These are phyloP conservation scores for Dermolepida albohirtum DNA, from an alignment of 2,888 invertebrate species.

Conservation along the genomic window DNA sequence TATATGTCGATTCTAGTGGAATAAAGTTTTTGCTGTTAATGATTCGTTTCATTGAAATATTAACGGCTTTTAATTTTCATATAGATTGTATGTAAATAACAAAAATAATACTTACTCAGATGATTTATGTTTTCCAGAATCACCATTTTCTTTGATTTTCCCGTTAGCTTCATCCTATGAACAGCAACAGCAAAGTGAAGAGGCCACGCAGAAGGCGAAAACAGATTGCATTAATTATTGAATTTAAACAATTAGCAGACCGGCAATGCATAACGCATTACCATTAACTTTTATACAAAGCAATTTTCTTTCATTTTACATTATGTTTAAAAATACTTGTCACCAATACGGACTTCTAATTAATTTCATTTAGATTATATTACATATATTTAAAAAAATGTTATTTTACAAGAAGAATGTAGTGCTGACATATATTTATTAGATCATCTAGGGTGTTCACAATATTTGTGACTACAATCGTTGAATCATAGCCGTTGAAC, in stretches of 20 bases:
- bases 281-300: slow-evolving; percentile 19
- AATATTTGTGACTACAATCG: slow-evolving; percentile 31
- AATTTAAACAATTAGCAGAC: slow-evolving; percentile 30
- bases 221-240: slow-evolving; percentile 64
- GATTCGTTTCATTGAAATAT: too few species aligned
- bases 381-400: too few species aligned
- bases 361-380: not conserved
- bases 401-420: slow-evolving; percentile 24
- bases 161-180: slow-evolving; percentile 68
- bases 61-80: too few species aligned
- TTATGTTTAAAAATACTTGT: slow-evolving; percentile 30
- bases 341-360: slow-evolving; percentile 32
- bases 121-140: slow-evolving; percentile 65
- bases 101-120: slow-evolving; percentile 68
- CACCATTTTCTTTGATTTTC: slow-evolving; percentile 74
- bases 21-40: too few species aligned
- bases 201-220: slow-evolving; percentile 57
- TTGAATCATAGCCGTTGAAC: slow-evolving; percentile 30
- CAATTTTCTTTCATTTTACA: slow-evolving; percentile 22
- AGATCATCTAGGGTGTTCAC: slow-evolving; percentile 30
- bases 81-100: too few species aligned
- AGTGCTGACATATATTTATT: slow-evolving; percentile 37
- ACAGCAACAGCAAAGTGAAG: slow-evolving; percentile 65
- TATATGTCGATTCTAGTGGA: too few species aligned
- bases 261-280: slow-evolving; percentile 36